These are phyloP conservation scores for Hypsibius dujardini DNA, from an alignment of 1,140 invertebrate species.

Conservation along the genomic window DNA sequence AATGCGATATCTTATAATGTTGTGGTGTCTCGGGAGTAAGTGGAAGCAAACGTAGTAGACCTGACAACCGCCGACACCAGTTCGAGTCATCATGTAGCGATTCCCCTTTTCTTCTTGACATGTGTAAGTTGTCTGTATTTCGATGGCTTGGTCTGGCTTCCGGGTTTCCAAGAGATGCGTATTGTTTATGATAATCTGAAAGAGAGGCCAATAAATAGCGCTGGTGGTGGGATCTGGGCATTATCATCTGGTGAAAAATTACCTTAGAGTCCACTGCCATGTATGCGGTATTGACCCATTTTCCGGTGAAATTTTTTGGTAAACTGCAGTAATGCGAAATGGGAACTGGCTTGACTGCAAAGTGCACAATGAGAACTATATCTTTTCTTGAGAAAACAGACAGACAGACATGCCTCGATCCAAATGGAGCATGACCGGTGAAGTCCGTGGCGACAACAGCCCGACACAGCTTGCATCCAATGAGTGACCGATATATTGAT, in stretches of 20 bases:
- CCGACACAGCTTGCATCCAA: constrained; percentile 31
- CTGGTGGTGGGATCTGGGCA: too few relatives aligned
- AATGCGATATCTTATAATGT: constrained; percentile 68
- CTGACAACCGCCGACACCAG: constrained; percentile 86
- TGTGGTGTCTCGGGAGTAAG: constrained; percentile 83
- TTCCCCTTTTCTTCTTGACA: constrained; percentile 71
- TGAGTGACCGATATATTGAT: constrained; percentile 56
- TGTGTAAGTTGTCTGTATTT: constrained; percentile 75
- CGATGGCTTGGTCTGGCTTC: constrained; percentile 60
- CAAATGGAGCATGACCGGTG: constrained; percentile 17
- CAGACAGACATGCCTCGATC: neutral
- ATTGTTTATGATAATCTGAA: constrained; percentile 51
- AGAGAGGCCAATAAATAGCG: too few relatives aligned
- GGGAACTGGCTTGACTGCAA: constrained; percentile 55
- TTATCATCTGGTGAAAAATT: too few relatives aligned
- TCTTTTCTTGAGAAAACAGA: constrained; percentile 4
- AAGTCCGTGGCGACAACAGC: constrained; percentile 29
- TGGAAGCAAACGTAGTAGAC: constrained; percentile 73
- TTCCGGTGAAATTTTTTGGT: constrained; percentile 76
- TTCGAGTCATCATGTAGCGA: constrained; percentile 77
- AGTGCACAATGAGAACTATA: constrained; percentile 21
- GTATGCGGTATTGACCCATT: constrained; percentile 92
- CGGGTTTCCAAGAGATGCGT: constrained; percentile 88
- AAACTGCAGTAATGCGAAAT: constrained; percentile 73
- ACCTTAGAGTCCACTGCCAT: constrained; percentile 59